These are phyloP conservation scores for Pipistrellus pipistrellus DNA, from an alignment of 2,797 vertebrate species.

Conservation along the genomic window DNA sequence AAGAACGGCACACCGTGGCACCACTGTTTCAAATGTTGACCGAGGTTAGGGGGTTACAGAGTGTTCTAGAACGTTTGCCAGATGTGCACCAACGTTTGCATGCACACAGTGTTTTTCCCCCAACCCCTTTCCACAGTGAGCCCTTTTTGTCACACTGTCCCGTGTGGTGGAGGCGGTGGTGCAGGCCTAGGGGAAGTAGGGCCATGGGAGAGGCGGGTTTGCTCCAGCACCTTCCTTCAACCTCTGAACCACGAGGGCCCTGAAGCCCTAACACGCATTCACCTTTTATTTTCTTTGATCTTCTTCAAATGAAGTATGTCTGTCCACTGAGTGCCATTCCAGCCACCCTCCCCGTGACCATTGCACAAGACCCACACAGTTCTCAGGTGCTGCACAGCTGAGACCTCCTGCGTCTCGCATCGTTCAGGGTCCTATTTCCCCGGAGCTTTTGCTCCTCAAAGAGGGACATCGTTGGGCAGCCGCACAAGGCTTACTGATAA, in stretches of 20 bases:
- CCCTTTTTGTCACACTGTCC: neutral
- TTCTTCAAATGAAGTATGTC: neutral
- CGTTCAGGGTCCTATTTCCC: neutral
- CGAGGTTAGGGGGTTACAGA: neutral
- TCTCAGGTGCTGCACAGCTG: neutral
- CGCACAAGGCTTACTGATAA: neutral
- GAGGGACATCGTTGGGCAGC: neutral
- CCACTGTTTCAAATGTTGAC: neutral
- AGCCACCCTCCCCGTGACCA: neutral
- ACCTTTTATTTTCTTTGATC: neutral
- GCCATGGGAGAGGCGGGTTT: neutral
- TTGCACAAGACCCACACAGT: neutral
- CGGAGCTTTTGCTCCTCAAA: neutral
- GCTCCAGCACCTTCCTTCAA: neutral
- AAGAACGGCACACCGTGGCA: neutral
- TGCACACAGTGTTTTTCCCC: neutral
- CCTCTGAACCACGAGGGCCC: neutral
- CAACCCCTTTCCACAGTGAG: neutral
- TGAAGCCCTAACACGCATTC: neutral
- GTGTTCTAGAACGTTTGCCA: slow-evolving; percentile 1
- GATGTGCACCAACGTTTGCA: neutral
- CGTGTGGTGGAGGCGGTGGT: neutral
- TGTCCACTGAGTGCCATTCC: neutral
- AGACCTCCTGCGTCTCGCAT: neutral
- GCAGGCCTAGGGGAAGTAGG: neutral